A percentile compares a stretch with the other conserved stretches of the same genome.
phyloP scores from a whole-genome alignment of 2,113 vertebrate genomes.

The Gadus macrocephalus region DNA sequence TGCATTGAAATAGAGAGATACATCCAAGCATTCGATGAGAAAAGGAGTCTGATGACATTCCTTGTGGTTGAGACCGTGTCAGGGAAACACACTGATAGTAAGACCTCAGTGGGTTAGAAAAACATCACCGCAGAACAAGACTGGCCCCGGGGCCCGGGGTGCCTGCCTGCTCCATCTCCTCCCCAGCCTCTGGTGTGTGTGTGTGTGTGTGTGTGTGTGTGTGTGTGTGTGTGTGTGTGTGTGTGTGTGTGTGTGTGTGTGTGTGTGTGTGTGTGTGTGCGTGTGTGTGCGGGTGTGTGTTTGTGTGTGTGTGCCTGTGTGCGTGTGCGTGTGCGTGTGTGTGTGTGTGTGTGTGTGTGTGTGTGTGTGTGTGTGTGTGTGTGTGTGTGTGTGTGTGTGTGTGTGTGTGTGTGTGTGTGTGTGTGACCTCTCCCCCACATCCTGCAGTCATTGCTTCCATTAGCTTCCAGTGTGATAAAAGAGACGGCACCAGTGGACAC shows the following conservation, averaged over 20 bases:
- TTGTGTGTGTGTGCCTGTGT: slow-evolving; percentile 15
- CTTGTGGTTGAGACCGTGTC: slow-evolving; percentile 44
- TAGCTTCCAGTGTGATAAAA: slow-evolving; percentile 73
- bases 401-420: slow-evolving; percentile 20
- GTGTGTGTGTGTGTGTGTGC: slow-evolving; percentile 13
- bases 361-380: slow-evolving; percentile 27
- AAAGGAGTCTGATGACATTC: slow-evolving; percentile 27
- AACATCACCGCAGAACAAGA: slow-evolving; percentile 58
- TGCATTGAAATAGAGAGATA: slow-evolving; percentile 11
- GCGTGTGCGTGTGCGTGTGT: slow-evolving; percentile 27
- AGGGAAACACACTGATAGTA: slow-evolving; percentile 52
- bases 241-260: slow-evolving; percentile 18
- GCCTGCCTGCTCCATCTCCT: slow-evolving; percentile 54
- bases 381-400: slow-evolving; percentile 18
- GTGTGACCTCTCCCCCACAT: slow-evolving; percentile 43
- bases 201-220: slow-evolving; percentile 24
- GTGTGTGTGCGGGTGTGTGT: slow-evolving; percentile 13
- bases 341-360: slow-evolving; percentile 14
- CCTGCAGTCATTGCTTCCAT: slow-evolving; percentile 65
- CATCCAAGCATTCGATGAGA: no score
- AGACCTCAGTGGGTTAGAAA: slow-evolving; percentile 45
- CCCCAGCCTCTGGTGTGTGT: slow-evolving; percentile 34
- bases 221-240: slow-evolving; percentile 22
- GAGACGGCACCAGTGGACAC: slow-evolving; percentile 72
- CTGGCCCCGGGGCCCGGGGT: slow-evolving; percentile 50